A percentile compares a stretch with the other conserved stretches of the same genome.
phyloP scores from a whole-genome alignment of 2,888 invertebrate species.

The Dasypogon diadema region DNA sequence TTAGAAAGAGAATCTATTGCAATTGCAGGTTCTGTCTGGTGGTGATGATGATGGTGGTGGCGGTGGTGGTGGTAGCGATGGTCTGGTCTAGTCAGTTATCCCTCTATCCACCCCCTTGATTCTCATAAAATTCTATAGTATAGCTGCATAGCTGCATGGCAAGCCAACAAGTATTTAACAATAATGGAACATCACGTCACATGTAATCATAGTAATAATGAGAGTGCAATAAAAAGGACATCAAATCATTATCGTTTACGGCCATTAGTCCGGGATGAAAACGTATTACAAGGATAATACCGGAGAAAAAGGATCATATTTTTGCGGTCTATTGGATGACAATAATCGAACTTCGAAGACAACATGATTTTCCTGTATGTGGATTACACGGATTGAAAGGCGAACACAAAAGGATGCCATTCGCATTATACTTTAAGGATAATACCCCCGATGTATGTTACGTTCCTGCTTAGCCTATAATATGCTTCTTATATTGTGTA shows the following conservation, averaged over 20 bases:
- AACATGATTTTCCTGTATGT: constrained; percentile 42
- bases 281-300: constrained; percentile 24
- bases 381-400: constrained; percentile 35
- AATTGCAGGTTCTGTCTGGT: too few relatives aligned
- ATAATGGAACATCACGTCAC: constrained; percentile 37
- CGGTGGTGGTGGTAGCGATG: too few relatives aligned
- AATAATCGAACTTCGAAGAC: constrained; percentile 35
- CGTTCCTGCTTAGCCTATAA: background rate
- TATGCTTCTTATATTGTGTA: constrained; percentile 8
- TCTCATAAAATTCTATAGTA: too few relatives aligned
- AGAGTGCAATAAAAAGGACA: constrained; percentile 45
- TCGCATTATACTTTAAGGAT: constrained; percentile 44
- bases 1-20: too few relatives aligned
- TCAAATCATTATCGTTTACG: constrained; percentile 45
- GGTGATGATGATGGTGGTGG: too few relatives aligned
- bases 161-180: constrained; percentile 45
- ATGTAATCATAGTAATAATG: constrained; percentile 44
- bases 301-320: constrained; percentile 36
- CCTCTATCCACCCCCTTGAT: too few relatives aligned
- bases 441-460: background rate
- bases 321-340: constrained; percentile 47
- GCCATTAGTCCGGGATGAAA: constrained; percentile 29
- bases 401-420: constrained; percentile 37
- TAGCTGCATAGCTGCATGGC: too few relatives aligned
- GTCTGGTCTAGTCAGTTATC: too few relatives aligned